Evolutionary conservation across 2,888 invertebrate genomes (phyloP).

Genomic region (Salticus scenicus): DNA sequence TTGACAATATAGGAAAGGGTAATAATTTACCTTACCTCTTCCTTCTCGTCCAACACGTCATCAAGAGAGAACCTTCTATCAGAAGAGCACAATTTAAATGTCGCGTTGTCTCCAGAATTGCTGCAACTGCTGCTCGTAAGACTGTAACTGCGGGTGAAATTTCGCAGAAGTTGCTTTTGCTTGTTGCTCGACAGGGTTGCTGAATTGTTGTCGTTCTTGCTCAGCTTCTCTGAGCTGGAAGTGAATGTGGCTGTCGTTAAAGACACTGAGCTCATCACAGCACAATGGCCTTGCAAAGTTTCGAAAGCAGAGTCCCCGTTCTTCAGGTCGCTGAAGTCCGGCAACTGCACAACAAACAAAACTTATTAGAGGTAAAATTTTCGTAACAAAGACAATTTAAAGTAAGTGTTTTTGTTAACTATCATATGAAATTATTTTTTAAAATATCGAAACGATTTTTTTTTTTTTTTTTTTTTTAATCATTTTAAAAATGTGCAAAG

Average conservation of each 20-base stretch:
- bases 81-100: constrained; percentile 19
- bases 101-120: constrained; percentile 26
- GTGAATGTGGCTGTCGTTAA: constrained; percentile 51
- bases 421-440: too few species aligned
- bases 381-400: too few species aligned
- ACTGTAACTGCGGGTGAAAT: constrained; percentile 70
- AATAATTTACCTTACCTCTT: constrained; percentile 63
- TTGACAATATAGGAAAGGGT: too few species aligned
- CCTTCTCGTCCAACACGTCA: constrained; percentile 63
- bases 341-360: not conserved
- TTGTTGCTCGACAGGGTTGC: constrained; percentile 24
- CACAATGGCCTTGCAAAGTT: constrained; percentile 37
- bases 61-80: constrained; percentile 62
- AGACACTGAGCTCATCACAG: constrained; percentile 64
- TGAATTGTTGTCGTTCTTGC: constrained; percentile 22
- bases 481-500: too few species aligned
- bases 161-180: constrained; percentile 50
- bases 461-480: too few species aligned
- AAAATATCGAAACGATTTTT: too few species aligned
- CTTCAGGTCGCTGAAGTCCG: constrained; percentile 37
- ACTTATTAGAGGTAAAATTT: not conserved
- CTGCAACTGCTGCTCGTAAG: constrained; percentile 57
- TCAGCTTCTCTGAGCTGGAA: constrained; percentile 34
- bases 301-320: constrained; percentile 24
- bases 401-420: too few species aligned